phyloP scores from a whole-genome alignment of 1,140 invertebrate genomes.

The Drosophila dunni region DNA sequence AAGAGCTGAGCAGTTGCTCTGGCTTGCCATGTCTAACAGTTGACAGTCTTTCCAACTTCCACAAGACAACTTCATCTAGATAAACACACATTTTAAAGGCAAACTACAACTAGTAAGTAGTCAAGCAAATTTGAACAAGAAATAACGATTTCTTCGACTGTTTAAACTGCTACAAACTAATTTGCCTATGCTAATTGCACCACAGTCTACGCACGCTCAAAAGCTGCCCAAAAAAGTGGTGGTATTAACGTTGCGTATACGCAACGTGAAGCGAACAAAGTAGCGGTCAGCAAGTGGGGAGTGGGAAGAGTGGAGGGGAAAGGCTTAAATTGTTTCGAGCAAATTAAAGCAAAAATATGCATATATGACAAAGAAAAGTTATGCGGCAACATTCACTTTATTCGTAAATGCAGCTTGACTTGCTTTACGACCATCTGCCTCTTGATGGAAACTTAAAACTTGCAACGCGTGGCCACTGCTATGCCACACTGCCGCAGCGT shows the following conservation, averaged over 20 bases:
- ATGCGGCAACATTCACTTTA: slow-evolving; percentile 44
- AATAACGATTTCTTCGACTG: not conserved
- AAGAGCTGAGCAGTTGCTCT: no score
- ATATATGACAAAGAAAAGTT: slow-evolving; percentile 66
- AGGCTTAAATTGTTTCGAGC: slow-evolving; percentile 48
- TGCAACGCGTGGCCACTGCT: slow-evolving; percentile 30
- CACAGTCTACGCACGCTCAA: not conserved
- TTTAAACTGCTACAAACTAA: not conserved
- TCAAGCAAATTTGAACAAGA: not conserved
- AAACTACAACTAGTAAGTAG: not conserved
- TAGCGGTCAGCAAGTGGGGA: not conserved
- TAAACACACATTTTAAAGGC: not conserved
- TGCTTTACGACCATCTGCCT: slow-evolving; percentile 33
- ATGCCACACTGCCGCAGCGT: not conserved
- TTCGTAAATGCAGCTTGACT: slow-evolving; percentile 39
- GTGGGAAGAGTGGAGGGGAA: not conserved
- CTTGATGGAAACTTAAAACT: slow-evolving; percentile 62
- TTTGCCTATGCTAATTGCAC: not conserved
- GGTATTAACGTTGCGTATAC: slow-evolving; percentile 34
- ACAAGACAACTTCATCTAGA: not conserved
- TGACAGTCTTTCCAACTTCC: not conserved
- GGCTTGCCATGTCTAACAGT: not conserved
- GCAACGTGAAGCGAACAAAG: slow-evolving; percentile 16
- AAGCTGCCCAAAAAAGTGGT: not conserved
- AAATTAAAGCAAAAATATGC: slow-evolving; percentile 76